Percentiles rank a stretch among this genome's conserved stretches.
Conservation (phyloP, 2,797 vertebrate species). For the Sebastes miniatus region DNA sequence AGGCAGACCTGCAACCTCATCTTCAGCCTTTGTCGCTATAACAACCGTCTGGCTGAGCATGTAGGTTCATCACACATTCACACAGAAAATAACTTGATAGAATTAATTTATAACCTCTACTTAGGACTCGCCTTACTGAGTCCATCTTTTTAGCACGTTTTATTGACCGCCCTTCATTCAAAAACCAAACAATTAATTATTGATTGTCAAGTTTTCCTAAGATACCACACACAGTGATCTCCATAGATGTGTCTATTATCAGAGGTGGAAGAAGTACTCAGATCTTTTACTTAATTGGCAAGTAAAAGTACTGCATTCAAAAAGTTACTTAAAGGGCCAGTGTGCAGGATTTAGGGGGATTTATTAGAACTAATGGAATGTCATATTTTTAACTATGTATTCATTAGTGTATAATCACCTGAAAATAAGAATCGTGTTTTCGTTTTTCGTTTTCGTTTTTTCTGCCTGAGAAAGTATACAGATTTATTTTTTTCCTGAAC, state of each 20-base stretch:
- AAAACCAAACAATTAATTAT: not conserved
- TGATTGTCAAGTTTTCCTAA: not conserved
- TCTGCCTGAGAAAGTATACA: not conserved
- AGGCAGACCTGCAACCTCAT: conserved; percentile 98
- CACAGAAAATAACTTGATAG: not conserved
- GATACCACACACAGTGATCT: not conserved
- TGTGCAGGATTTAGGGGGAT: too few species aligned
- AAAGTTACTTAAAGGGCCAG: not conserved
- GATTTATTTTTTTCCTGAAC: not conserved
- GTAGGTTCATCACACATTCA: conserved; percentile 77
- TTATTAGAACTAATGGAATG: too few species aligned
- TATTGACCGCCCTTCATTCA: not conserved
- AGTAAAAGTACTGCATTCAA: too few species aligned
- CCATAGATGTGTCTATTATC: too few species aligned
- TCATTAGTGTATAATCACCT: too few species aligned
- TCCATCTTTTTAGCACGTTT: not conserved
- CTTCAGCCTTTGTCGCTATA: conserved; percentile 98
- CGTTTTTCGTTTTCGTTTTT: not conserved
- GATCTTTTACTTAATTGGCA: too few species aligned
- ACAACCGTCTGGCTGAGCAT: conserved; percentile 97
- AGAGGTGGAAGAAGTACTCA: too few species aligned
- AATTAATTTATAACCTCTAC: not conserved
- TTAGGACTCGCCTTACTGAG: not conserved
- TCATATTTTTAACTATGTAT: too few species aligned
- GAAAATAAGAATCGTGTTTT: too few species aligned